phyloP scores from a whole-genome alignment of 2,888 invertebrate genomes.

The Carcina quercana region DNA sequence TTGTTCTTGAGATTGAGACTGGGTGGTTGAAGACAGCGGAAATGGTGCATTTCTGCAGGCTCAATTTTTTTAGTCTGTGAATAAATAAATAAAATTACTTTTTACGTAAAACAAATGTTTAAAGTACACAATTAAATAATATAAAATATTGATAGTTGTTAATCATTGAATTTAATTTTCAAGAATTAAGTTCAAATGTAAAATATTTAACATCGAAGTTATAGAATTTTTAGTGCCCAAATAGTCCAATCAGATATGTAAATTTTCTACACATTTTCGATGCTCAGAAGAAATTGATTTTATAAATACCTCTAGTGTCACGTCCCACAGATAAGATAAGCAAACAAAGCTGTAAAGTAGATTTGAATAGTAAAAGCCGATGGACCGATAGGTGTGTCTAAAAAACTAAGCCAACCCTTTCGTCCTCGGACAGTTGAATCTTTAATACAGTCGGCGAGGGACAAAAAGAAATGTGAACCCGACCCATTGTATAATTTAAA shows the following conservation, averaged over 20 bases:
- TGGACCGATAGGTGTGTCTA: constrained; percentile 52
- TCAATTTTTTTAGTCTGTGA: too few relatives aligned
- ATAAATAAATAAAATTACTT: too few relatives aligned
- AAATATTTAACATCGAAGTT: too few relatives aligned
- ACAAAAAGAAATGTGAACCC: constrained; percentile 58
- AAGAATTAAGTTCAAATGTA: too few relatives aligned
- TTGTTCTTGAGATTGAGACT: constrained; percentile 35
- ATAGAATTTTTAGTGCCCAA: too few relatives aligned
- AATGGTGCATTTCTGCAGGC: too few relatives aligned
- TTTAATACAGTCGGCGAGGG: constrained; percentile 44
- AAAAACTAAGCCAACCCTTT: constrained; percentile 63
- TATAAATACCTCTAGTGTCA: constrained; percentile 29
- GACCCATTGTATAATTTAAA: constrained; percentile 56
- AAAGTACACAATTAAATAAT: too few relatives aligned
- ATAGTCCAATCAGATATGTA: constrained; percentile 17
- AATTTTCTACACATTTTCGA: constrained; percentile 21
- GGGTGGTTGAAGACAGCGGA: constrained; percentile 32
- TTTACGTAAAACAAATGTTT: too few relatives aligned
- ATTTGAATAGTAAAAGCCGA: constrained; percentile 47
- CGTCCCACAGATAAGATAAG: constrained; percentile 33
- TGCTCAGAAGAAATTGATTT: constrained; percentile 11
- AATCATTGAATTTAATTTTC: too few relatives aligned
- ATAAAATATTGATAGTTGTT: too few relatives aligned
- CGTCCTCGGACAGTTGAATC: constrained; percentile 53
- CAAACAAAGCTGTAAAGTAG: constrained; percentile 30